Base-by-base conservation (phyloP, 53 echinoderm and acorn worm genomes). In the Paelopatides confundens region DNA sequence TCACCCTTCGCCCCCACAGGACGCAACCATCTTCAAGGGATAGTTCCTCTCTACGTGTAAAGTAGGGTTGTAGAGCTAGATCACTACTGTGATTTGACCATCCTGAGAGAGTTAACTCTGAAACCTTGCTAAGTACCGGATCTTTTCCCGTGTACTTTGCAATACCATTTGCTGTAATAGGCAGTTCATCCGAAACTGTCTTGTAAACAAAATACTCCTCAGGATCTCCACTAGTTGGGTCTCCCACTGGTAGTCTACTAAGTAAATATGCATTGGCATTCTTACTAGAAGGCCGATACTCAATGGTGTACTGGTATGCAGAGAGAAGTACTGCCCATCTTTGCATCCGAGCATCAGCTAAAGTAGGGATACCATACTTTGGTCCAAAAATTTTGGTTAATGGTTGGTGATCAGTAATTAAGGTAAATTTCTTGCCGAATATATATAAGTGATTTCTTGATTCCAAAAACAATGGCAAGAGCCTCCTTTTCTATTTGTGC, bases 371-470 rank as follows among this genome's bases (percentile, higher is more conserved):
- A 54, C 76, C 71, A 70, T 54, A 30, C 33, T 87, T 87, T 30
- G 76, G 76, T 32, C 87, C 87, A 35, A 87, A 77, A 1, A 87
- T 77, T 7, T 48, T 35, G 10, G 63, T 62, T 29, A 87, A 47
- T 11, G 87, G 87, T 77, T 87, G 76, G 58, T 77, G 87, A 64
- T 77, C 77, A 0, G 87, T 62, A 13, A 35, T 77, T 9, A 87
- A n/a, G 17, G 38, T 35, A 37, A 87, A 76, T 63, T 86, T 66
- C 27, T 54, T 86, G 7, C 71, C 90, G 86, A 86, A 90, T 53
- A 79, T 35, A 77, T 78, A 86, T 34, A 86, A 76, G 47, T 90
- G 86, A 90, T 90, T 86, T 90, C 86, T 86, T 86, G 27, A 90
- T 65, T 6, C 86, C 90, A 35, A 86, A 77, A 39, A 89, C 35